These are phyloP conservation scores for Drosophila sp. DNA, from an alignment of 1,140 invertebrate species.

Conservation along the genomic window DNA sequence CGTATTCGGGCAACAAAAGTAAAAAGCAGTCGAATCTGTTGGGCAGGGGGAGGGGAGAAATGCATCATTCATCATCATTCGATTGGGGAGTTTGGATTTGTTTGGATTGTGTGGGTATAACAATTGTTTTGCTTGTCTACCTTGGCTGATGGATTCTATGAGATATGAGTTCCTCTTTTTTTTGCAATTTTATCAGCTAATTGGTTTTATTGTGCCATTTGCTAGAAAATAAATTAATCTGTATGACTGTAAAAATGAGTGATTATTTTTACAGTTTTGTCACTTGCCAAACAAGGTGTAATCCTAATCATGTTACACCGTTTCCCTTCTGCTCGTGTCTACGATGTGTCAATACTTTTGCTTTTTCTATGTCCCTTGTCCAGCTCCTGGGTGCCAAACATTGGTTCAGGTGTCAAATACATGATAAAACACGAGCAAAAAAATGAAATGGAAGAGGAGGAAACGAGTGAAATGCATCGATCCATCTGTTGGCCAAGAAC, in stretches of 20 bases:
- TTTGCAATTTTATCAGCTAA: constrained; percentile 15
- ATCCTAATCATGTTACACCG: background rate
- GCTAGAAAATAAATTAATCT: constrained; percentile 8
- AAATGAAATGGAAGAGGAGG: constrained; percentile 10
- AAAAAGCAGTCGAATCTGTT: background rate
- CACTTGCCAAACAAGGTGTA: background rate
- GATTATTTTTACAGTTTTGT: constrained; percentile 20
- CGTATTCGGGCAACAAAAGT: constrained; percentile 26
- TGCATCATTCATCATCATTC: constrained; percentile 51
- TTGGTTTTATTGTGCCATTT: constrained; percentile 42
- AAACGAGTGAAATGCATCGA: background rate
- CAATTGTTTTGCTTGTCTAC: constrained; percentile 33
- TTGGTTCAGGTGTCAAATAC: constrained; percentile 35
- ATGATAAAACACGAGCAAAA: constrained; percentile 1
- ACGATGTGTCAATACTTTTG: constrained; percentile 28
- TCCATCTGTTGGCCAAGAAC: background rate
- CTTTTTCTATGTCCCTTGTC: background rate
- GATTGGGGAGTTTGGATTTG: constrained; percentile 12
- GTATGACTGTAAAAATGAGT: background rate
- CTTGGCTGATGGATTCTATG: constrained; percentile 11
- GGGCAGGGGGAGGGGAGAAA: background rate
- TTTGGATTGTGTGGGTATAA: constrained; percentile 16
- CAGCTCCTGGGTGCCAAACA: background rate
- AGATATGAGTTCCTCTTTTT: background rate
- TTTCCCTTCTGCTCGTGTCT: background rate